Base-by-base conservation (phyloP, 2,113 vertebrate genomes). In the Carassius gibelio region DNA sequence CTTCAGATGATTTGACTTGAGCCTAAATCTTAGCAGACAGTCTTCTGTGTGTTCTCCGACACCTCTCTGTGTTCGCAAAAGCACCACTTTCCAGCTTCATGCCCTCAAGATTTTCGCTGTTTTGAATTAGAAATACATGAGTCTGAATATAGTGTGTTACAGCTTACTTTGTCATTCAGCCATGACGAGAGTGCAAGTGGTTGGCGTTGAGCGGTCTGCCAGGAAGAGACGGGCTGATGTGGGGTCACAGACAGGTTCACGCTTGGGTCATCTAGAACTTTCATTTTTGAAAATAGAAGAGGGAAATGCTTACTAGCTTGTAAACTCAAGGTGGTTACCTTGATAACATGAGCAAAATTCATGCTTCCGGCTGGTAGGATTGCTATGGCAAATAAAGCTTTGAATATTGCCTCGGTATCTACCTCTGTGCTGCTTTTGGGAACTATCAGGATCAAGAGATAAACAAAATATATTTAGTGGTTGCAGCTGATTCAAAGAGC, bases 101-200 rank as follows among this genome's bases (percentile, higher is more conserved):
- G n/a, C 30, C 72, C 64, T 55, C 8, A 38, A 72, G 50, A 59
- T 42, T 82, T 57, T 72, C 13, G 1, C 81, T 82, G 30, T 79
- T 57, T 85, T 77, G 6, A 50, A 78, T 83, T 79, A 83, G 79
- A 85, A 78, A 78, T 85, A 26, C 78, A 77, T 85, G 84, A 83
- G 55, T 62, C 62, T 23, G 48, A 62, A 87, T 72, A 64, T 34
- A 59, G 74, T 34, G 61, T 71, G 55, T 84, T 64, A 71, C 86
- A 55, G 68, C 64, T 30, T 59, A 55, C 71, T 68, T 69, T 81
- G 48, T 75, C 23, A 84, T 82, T 84, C 86, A 81, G 30, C 59
- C 85, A 75, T 45, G 11, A 21, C 1, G 11, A 38, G 36, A n/a
- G 61, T 78, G 87, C 71, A 75, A 86, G 78, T 71, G 48, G 48